Evolutionary conservation across 2,113 vertebrate species (phyloP).

Genomic region (Ciconia maguari): DNA sequence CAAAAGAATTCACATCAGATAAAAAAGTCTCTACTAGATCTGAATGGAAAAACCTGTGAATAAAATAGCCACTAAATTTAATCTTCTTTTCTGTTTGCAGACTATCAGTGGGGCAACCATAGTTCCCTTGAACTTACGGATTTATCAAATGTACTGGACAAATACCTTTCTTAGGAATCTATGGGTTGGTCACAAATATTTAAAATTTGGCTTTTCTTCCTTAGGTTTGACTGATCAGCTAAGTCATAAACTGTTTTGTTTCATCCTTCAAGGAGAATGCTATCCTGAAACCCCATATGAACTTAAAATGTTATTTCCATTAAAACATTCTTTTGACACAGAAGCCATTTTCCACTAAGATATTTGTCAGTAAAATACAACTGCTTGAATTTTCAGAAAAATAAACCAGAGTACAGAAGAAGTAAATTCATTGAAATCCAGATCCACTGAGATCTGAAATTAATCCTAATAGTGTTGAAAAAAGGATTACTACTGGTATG

Average conservation of each 20-base stretch:
- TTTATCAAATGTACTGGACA: background rate
- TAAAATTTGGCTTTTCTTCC: background rate
- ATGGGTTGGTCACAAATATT: background rate
- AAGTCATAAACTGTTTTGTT: background rate
- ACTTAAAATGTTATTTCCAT: background rate
- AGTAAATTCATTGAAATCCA: constrained; percentile 4
- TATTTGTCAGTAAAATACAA: background rate
- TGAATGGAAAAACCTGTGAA: rapidly evolving
- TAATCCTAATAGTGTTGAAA: background rate
- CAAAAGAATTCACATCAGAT: background rate
- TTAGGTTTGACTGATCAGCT: background rate
- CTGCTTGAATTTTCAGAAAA: background rate
- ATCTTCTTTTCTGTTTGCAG: background rate
- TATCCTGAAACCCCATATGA: background rate
- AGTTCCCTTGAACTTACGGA: background rate
- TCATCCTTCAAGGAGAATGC: background rate
- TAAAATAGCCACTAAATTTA: background rate
- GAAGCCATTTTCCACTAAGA: background rate
- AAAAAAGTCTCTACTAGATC: background rate
- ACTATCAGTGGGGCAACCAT: background rate
- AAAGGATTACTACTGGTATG: background rate
- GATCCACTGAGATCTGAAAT: background rate
- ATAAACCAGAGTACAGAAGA: background rate
- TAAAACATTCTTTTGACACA: background rate
- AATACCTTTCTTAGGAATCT: background rate